A percentile compares a stretch with the other conserved stretches of the same genome.
Evolutionary conservation across 2,113 vertebrate species (phyloP).

Genomic region (Pithys albifrons): DNA sequence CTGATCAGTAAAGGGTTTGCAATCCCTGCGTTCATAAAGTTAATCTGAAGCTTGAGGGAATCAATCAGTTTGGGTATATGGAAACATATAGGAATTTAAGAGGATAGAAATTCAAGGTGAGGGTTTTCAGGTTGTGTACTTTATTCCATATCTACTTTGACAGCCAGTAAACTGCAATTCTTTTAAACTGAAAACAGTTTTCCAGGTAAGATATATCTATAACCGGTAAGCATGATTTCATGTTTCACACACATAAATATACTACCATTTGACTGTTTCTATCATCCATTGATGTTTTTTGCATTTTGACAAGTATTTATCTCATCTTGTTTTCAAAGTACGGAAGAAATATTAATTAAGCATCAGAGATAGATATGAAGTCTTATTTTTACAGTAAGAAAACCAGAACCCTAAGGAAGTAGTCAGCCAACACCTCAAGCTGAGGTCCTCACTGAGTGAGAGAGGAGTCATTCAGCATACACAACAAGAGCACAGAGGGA

Average conservation of each 20-base stretch:
- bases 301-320: not conserved
- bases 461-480: not conserved
- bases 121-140: not conserved
- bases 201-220: not conserved
- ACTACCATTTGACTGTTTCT: not conserved
- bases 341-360: not conserved
- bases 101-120: not conserved
- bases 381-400: not conserved
- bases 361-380: not conserved
- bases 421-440: not conserved
- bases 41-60: not conserved
- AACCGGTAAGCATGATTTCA: not conserved
- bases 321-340: not conserved
- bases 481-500: not conserved
- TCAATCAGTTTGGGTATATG: not conserved
- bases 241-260: not conserved
- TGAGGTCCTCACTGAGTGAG: not conserved
- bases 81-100: not conserved
- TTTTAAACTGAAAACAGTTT: not conserved
- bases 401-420: not conserved
- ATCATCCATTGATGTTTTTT: not conserved
- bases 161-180: accelerated
- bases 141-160: not conserved
- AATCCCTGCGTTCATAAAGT: not conserved
- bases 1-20: not conserved